phyloP scores from a whole-genome alignment of 2,797 vertebrate genomes.

The Dermochelys coriacea region DNA sequence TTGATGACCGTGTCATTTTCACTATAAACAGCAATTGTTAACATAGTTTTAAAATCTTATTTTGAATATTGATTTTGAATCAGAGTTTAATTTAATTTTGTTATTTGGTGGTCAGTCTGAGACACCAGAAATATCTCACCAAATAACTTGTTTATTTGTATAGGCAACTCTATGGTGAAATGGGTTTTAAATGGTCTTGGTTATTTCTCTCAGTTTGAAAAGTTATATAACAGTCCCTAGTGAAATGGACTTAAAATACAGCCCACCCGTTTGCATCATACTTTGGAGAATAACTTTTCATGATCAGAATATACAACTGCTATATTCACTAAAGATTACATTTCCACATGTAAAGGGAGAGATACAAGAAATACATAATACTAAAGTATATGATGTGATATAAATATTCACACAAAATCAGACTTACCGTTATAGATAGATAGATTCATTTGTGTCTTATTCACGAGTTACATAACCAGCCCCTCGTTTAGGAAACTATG shows the following conservation, averaged over 20 bases:
- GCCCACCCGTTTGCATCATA: neutral
- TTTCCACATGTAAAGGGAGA: neutral
- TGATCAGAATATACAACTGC: slow-evolving; percentile 1
- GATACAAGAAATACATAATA: slow-evolving; percentile 4
- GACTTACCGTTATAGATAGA: neutral
- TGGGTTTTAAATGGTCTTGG: slow-evolving; percentile 30
- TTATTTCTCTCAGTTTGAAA: slow-evolving; percentile 19
- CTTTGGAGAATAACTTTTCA: neutral
- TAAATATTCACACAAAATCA: neutral
- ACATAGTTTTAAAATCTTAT: neutral
- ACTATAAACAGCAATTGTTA: slow-evolving; percentile 16
- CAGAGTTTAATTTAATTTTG: neutral
- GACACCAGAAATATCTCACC: slow-evolving; percentile 12
- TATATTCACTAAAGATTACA: neutral
- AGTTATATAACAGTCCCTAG: neutral
- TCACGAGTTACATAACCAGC: neutral
- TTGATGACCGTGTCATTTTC: slow-evolving; percentile 15
- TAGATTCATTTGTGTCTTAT: neutral
- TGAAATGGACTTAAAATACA: neutral
- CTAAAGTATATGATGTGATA: neutral
- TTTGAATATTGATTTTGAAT: neutral
- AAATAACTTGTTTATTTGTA: slow-evolving; percentile 43
- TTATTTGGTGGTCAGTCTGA: neutral
- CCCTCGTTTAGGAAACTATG: neutral
- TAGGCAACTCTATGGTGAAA: slow-evolving; percentile 44